These are phyloP conservation scores for Drosophila pegasa DNA, from an alignment of 2,888 invertebrate species.

Conservation along the genomic window DNA sequence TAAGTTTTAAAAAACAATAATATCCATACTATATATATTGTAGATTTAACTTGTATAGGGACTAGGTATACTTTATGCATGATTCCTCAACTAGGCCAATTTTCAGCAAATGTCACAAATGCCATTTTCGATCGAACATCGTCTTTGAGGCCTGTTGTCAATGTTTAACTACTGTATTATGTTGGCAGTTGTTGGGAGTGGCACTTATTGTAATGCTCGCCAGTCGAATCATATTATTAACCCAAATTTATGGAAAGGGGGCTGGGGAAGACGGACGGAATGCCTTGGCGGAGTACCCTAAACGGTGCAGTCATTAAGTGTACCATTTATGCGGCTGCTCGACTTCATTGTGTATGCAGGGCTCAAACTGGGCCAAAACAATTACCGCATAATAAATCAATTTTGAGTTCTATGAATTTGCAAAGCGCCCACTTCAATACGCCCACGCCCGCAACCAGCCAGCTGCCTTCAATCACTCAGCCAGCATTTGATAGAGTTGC, in stretches of 20 bases:
- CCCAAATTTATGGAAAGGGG: slow-evolving; percentile 36
- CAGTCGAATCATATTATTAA: slow-evolving; percentile 65
- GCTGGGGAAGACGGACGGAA: not conserved
- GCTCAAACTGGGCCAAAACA: slow-evolving; percentile 79
- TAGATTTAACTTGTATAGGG: not conserved
- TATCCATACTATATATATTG: not conserved
- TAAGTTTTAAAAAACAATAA: too few species aligned
- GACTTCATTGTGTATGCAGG: slow-evolving; percentile 64
- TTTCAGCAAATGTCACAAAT: slow-evolving; percentile 8
- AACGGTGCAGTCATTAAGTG: slow-evolving; percentile 58
- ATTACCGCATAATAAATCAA: slow-evolving; percentile 83
- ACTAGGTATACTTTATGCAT: too few species aligned
- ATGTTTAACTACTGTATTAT: slow-evolving; percentile 7
- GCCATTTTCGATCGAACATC: not conserved
- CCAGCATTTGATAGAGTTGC: slow-evolving; percentile 48
- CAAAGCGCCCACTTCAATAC: slow-evolving; percentile 44
- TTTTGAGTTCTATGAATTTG: slow-evolving; percentile 75
- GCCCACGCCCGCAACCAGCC: slow-evolving; percentile 16
- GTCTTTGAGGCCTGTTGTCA: slow-evolving; percentile 5
- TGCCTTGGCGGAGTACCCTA: slow-evolving; percentile 14
- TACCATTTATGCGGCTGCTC: slow-evolving; percentile 53
- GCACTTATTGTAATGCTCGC: slow-evolving; percentile 56
- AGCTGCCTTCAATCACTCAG: slow-evolving; percentile 60
- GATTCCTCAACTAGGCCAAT: not conserved
- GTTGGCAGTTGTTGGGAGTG: slow-evolving; percentile 30